phyloP scores from a whole-genome alignment of 2,113 vertebrate species.

The Lophotis ruficrista region DNA sequence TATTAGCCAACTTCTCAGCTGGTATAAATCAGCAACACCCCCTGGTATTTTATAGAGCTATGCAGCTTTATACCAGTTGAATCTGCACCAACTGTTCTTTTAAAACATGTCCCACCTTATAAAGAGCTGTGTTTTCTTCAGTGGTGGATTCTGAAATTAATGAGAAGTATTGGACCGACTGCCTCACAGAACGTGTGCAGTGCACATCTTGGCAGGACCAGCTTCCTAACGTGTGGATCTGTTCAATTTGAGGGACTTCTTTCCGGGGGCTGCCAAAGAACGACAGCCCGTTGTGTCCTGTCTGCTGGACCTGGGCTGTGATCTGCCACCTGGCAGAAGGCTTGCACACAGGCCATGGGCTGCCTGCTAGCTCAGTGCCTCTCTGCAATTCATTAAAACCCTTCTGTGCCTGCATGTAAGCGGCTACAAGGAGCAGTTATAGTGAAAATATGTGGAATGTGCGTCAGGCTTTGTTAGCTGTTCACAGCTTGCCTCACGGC shows the following conservation, averaged over 20 bases:
- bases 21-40: constrained; percentile 61
- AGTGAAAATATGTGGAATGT: not conserved
- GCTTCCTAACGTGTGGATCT: not conserved
- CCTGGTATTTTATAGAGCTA: constrained; percentile 27
- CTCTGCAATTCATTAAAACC: not conserved
- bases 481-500: not conserved
- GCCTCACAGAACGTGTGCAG: not conserved
- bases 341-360: not conserved
- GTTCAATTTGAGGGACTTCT: not conserved
- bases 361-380: not conserved
- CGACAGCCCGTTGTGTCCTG: not conserved
- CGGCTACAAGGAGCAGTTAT: not conserved
- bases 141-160: constrained; percentile 4
- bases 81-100: constrained; percentile 39
- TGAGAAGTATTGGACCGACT: not conserved
- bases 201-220: not conserved
- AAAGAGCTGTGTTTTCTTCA: constrained; percentile 11
- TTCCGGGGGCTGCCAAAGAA: not conserved
- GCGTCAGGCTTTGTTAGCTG: not conserved
- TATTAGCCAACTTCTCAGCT: constrained; percentile 41
- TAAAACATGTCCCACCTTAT: constrained; percentile 45
- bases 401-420: not conserved
- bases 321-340: not conserved
- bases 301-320: not conserved
- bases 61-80: constrained; percentile 43